Base-by-base conservation (phyloP, 2,797 vertebrate genomes). In the Erethizon dorsatum region DNA sequence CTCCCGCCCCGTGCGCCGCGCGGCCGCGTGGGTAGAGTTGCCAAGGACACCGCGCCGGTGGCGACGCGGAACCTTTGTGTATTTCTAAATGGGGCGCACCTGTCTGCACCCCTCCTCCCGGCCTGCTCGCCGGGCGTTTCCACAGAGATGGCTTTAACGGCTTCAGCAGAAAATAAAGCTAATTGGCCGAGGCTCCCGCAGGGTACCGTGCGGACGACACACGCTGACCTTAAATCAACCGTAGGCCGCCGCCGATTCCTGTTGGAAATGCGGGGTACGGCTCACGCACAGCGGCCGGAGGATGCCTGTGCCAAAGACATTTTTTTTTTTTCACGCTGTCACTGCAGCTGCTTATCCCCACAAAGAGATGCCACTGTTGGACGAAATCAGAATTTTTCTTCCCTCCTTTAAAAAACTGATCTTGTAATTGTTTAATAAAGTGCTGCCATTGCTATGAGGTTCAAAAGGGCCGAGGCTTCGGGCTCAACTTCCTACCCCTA, bases 31-130 rank as follows among this genome's bases (percentile, higher is more conserved):
- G 77, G 80, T 59, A 59, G 86, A 94, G 97, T 97, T 97, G 95
- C 97, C 84, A 91, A 82, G 96, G 96, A 22, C 97, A 88, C 96
- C 0, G 90, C 61, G 77, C 63, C 88, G 59, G 88, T 31, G 13
- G 26, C 54, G 4, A 15, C 12, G 87, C n/a, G 26, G 59, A 83
- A 88, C 89, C 77, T 98, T 98, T 97, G 97, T 98, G 97, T 94
- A 45, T 75, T 83, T 91, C 83, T 75, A 83, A 84, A 73, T 94
- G 37, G 96, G 86, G 95, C 96, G 89, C 96, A 97, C 97, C 97
- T 97, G 96, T 95, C 95, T 28, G 83, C 67, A 26, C 97, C 91
- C 94, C 88, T 28, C 92, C 96, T 91, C 67, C 52, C 3, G 11
- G 77, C 59, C 77, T 20, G 28, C 31, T 17, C 67, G 41, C 71